These are phyloP conservation scores for Panagrolaimus sp. DNA, from an alignment of 1,140 invertebrate genomes.

Conservation along the genomic window DNA sequence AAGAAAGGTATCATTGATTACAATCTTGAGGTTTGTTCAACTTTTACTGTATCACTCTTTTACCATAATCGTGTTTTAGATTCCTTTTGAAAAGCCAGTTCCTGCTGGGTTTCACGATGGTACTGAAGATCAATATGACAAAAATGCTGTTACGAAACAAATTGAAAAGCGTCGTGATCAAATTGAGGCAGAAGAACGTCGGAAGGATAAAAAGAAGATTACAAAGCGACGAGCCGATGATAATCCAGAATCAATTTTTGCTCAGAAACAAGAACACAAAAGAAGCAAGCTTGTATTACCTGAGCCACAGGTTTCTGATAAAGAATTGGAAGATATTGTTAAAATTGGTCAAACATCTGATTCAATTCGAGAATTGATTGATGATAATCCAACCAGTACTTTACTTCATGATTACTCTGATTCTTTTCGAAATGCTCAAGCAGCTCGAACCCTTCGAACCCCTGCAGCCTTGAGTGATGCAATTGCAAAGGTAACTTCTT, in stretches of 20 bases:
- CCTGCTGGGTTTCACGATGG: conserved; percentile 58
- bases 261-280: conserved; percentile 83
- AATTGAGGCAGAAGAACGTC: conserved; percentile 66
- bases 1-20: conserved; percentile 85
- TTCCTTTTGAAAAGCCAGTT: conserved; percentile 57
- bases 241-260: conserved; percentile 81
- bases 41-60: conserved; percentile 63
- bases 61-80: conserved; percentile 64
- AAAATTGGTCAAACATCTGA: conserved; percentile 92
- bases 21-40: conserved; percentile 95
- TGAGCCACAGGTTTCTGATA: conserved; percentile 89
- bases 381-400: conserved; percentile 67
- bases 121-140: conserved; percentile 51
- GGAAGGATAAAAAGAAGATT: conserved; percentile 73
- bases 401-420: conserved; percentile 85
- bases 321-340: conserved; percentile 76
- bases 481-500: conserved; percentile 64
- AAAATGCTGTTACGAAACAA: conserved; percentile 31
- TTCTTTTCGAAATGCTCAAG: conserved; percentile 68
- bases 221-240: conserved; percentile 68
- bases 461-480: conserved; percentile 69
- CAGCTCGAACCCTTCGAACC: conserved; percentile 76
- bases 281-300: conserved; percentile 91
- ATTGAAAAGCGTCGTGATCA: conserved; percentile 43
- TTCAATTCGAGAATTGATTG: conserved; percentile 80